phyloP scores from a whole-genome alignment of 2,888 invertebrate genomes.

The Dinocampus coccinellae region DNA sequence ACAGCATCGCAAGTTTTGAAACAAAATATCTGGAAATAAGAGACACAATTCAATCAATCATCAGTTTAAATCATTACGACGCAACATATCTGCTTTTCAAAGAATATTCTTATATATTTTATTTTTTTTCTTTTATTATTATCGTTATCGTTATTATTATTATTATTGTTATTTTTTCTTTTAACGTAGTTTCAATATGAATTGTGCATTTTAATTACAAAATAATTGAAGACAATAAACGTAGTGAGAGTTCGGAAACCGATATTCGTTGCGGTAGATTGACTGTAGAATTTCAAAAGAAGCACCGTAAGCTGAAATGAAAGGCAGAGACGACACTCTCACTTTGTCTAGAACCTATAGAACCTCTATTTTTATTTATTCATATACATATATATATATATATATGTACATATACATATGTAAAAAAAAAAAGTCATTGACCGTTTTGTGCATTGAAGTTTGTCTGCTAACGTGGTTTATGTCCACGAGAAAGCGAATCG shows the following conservation, averaged over 20 bases:
- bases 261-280: not conserved
- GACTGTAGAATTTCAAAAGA: not conserved
- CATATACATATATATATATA: not conserved
- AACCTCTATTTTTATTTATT: not conserved
- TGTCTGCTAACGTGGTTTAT: conserved; percentile 20
- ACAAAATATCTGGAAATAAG: conserved; percentile 68
- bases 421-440: conserved; percentile 28
- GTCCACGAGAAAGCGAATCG: conserved; percentile 26
- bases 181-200: too few relatives aligned
- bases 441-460: conserved; percentile 34
- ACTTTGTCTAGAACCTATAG: not conserved
- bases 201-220: too few relatives aligned
- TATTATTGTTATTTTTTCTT: not conserved
- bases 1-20: conserved; percentile 59
- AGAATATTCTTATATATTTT: too few relatives aligned
- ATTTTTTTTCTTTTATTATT: conserved; percentile 25
- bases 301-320: not conserved
- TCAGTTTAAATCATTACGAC: conserved; percentile 20
- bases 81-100: conserved; percentile 28
- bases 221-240: not conserved
- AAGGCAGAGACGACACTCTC: not conserved
- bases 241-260: not conserved
- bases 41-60: conserved; percentile 41
- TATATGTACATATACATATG: not conserved
- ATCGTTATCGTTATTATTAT: too few relatives aligned